These are phyloP conservation scores for Dexiosoma caninum DNA, from an alignment of 2,888 invertebrate species.

Conservation along the genomic window DNA sequence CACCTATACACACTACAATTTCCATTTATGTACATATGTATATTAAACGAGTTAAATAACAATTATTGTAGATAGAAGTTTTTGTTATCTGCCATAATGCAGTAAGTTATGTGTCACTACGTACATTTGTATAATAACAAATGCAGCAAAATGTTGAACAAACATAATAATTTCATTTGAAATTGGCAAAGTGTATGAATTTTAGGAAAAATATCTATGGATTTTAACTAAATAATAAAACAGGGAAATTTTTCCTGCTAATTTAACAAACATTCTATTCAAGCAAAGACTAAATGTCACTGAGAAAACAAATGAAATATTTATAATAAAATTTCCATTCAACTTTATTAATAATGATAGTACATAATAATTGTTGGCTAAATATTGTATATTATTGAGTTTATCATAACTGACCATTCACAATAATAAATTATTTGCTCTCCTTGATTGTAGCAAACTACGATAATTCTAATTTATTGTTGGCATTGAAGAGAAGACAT, in stretches of 20 bases:
- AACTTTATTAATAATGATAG: neutral
- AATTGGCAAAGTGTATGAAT: neutral
- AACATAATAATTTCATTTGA: neutral
- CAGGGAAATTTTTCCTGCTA: neutral
- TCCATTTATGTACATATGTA: too few species aligned
- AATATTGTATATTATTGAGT: neutral
- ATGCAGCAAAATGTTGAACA: slow-evolving; percentile 2
- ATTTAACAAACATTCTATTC: neutral
- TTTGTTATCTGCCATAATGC: slow-evolving; percentile 30
- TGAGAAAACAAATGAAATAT: slow-evolving; percentile 8
- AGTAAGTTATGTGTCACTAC: slow-evolving; percentile 10
- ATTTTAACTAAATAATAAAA: neutral
- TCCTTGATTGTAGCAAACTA: neutral
- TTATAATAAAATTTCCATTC: neutral
- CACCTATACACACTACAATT: neutral
- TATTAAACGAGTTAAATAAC: neutral
- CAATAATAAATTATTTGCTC: neutral
- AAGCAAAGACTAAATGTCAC: neutral
- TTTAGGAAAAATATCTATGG: neutral
- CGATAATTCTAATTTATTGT: neutral
- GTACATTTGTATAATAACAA: neutral
- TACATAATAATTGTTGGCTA: neutral
- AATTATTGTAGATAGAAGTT: slow-evolving; percentile 14
- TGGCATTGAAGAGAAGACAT: neutral
- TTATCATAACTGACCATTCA: neutral